Conservation (phyloP, 2,113 vertebrate genomes). For the Heterochromis multidens region DNA sequence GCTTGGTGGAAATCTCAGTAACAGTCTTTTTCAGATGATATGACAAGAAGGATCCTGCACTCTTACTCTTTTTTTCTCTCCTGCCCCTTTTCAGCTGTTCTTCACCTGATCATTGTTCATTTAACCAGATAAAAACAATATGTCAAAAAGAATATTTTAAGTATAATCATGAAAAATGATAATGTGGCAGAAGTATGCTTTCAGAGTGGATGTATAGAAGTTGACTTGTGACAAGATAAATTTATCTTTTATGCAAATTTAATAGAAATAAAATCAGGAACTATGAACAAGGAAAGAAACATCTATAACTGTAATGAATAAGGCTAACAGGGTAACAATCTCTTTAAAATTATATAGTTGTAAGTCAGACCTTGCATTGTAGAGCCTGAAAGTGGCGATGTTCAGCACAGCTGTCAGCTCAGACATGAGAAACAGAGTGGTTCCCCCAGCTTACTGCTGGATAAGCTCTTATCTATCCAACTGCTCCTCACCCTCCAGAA, state of each 20-base stretch:
- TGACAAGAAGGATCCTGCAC: neutral
- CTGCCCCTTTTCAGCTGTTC: neutral
- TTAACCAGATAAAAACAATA: neutral
- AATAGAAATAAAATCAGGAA: neutral
- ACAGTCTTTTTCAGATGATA: neutral
- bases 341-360: neutral
- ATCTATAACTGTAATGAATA: neutral
- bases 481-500: conserved; percentile 23
- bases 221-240: neutral
- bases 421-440: neutral
- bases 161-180: neutral
- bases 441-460: neutral
- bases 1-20: neutral
- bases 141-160: neutral
- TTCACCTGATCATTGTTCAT: neutral
- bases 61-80: neutral
- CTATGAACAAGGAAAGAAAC: neutral
- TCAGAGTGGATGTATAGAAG: neutral
- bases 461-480: conserved; percentile 26
- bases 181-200: neutral
- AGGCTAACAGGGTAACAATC: conserved; percentile 52
- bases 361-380: neutral
- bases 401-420: conserved; percentile 13
- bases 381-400: neutral
- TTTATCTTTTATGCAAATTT: neutral